Percentiles rank a stretch among this genome's conserved stretches.
Conservation (phyloP, 2,888 invertebrate species). For the Parapristionchus giblindavisi region DNA sequence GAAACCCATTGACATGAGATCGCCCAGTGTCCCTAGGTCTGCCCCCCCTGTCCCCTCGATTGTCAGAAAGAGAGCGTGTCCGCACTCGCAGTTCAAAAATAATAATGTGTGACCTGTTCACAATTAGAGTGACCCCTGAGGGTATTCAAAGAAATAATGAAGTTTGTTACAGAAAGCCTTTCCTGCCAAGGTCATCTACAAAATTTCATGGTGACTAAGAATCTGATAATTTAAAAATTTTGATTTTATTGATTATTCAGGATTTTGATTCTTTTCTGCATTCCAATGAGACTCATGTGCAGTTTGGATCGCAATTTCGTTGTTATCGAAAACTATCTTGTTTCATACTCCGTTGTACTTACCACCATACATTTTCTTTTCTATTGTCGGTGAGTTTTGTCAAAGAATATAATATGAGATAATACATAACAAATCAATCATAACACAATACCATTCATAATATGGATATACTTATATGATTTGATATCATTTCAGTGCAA, state of each 20-base stretch:
- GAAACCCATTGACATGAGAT: too few relatives aligned
- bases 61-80: too few relatives aligned
- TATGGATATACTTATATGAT: not conserved
- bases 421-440: not conserved
- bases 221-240: not conserved
- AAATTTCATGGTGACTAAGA: constrained; percentile 86
- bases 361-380: constrained; percentile 96
- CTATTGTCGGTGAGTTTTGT: constrained; percentile 80
- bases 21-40: too few relatives aligned
- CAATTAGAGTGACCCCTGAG: too few relatives aligned
- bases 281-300: constrained; percentile 52
- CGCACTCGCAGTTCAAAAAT: too few relatives aligned
- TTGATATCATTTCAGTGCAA: constrained; percentile 46
- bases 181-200: constrained; percentile 89
- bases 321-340: constrained; percentile 88
- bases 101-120: too few relatives aligned
- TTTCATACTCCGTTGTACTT: constrained; percentile 90
- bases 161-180: constrained; percentile 80
- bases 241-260: not conserved
- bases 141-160: not conserved
- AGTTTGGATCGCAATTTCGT: constrained; percentile 79
- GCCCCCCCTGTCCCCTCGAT: too few relatives aligned
- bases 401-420: not conserved
- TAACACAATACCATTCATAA: not conserved
- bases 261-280: constrained; percentile 34